Evolutionary conservation across 2,797 vertebrate genomes (phyloP).

Genomic region (Smutsia gigantea): DNA sequence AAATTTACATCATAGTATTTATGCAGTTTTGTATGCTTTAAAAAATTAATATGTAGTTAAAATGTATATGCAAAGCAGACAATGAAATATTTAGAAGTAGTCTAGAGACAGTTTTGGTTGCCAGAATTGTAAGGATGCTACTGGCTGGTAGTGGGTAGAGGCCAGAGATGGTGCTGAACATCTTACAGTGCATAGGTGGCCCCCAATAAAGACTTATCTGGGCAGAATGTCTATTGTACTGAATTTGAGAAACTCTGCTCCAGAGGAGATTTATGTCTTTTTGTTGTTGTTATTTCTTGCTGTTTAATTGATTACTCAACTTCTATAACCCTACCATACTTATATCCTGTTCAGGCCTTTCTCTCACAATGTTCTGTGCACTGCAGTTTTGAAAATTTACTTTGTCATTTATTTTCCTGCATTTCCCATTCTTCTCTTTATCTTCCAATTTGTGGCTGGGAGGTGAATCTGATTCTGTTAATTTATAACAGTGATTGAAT

Average conservation of each 20-base stretch:
- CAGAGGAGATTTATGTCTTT: background rate
- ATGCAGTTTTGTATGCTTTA: background rate
- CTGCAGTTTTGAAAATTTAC: background rate
- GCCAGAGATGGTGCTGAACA: too few species aligned
- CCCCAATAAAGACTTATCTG: background rate
- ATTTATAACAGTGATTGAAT: background rate
- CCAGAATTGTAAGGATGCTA: background rate
- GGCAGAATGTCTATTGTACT: background rate
- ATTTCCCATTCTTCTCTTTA: background rate
- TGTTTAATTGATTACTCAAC: background rate
- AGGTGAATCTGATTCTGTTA: background rate
- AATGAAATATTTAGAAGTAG: background rate
- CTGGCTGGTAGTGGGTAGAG: background rate
- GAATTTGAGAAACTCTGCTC: background rate
- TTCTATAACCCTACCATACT: background rate
- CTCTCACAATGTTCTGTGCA: background rate
- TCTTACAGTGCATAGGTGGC: background rate
- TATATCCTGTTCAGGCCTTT: background rate
- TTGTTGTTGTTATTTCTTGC: background rate
- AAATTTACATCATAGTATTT: background rate
- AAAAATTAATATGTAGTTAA: constrained; percentile 20
- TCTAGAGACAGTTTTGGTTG: constrained; percentile 11
- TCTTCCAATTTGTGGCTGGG: background rate
- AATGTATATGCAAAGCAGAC: background rate
- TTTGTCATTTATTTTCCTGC: background rate